Evolutionary conservation across 2,888 invertebrate genomes (phyloP).

Genomic region (Hecatera dysodea): DNA sequence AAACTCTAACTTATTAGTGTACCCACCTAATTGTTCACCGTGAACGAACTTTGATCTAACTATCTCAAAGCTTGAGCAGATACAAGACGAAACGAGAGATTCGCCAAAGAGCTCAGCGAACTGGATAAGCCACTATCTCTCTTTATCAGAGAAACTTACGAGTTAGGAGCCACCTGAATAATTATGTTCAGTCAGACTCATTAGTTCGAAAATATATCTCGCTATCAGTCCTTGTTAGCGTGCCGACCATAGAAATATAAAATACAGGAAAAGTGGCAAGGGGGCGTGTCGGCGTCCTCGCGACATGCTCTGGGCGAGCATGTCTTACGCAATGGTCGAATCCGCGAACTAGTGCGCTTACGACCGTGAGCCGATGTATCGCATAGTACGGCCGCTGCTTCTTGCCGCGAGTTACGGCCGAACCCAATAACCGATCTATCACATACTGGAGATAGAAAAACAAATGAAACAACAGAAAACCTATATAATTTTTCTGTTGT

Average conservation of each 20-base stretch:
- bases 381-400: too few species aligned
- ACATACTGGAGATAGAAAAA: too few species aligned
- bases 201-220: conserved; percentile 16
- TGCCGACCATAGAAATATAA: not conserved
- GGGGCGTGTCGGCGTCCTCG: too few species aligned
- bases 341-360: too few species aligned
- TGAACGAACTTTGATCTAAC: conserved; percentile 31
- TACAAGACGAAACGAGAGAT: conserved; percentile 37
- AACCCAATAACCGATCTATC: too few species aligned
- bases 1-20: conserved; percentile 14
- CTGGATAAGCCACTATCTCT: conserved; percentile 48
- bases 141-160: conserved; percentile 34
- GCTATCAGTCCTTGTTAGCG: conserved; percentile 17
- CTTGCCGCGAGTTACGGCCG: too few species aligned
- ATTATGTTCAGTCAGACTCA: conserved; percentile 31
- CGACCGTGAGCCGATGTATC: too few species aligned
- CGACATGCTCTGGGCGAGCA: too few species aligned
- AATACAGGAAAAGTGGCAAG: too few species aligned
- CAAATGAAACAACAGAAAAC: too few species aligned
- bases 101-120: conserved; percentile 44
- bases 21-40: conserved; percentile 45
- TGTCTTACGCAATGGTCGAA: too few species aligned
- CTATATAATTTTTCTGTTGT: too few species aligned
- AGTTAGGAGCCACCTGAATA: conserved; percentile 30
- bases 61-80: conserved; percentile 42